These are phyloP conservation scores for Aporophyla lueneburgensis DNA, from an alignment of 2,888 invertebrate species.

Conservation along the genomic window DNA sequence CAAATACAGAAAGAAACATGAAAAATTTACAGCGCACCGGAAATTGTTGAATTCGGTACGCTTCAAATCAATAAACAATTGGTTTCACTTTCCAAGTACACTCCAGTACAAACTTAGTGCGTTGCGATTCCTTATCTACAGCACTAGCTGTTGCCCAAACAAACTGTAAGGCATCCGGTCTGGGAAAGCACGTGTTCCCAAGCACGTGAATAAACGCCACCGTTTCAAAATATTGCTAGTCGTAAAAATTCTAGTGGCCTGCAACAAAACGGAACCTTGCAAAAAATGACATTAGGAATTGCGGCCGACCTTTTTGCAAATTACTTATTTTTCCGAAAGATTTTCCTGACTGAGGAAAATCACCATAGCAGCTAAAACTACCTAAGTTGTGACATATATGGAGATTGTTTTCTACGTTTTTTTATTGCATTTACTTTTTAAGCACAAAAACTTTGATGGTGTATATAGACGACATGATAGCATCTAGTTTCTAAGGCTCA, in stretches of 20 bases:
- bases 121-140: constrained; percentile 65
- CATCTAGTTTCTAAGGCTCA: constrained; percentile 38
- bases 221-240: constrained; percentile 74
- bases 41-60: constrained; percentile 15
- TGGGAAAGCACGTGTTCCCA: constrained; percentile 67
- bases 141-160: constrained; percentile 68
- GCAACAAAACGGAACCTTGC: constrained; percentile 57
- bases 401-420: background rate
- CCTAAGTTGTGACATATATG: background rate
- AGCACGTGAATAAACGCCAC: constrained; percentile 66
- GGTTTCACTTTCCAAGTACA: constrained; percentile 21
- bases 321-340: background rate
- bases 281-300: constrained; percentile 50
- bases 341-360: background rate
- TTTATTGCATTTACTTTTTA: background rate
- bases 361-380: background rate
- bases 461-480: background rate
- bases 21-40: background rate
- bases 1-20: background rate
- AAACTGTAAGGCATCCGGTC: constrained; percentile 67
- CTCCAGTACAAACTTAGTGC: constrained; percentile 28
- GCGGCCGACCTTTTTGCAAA: constrained; percentile 2
- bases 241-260: constrained; percentile 69
- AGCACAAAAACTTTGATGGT: background rate
- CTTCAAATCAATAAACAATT: constrained; percentile 43